A percentile compares a stretch with the other conserved stretches of the same genome.
These are phyloP conservation scores for Hylia prasina DNA, from an alignment of 2,113 vertebrate genomes.

Conservation along the genomic window DNA sequence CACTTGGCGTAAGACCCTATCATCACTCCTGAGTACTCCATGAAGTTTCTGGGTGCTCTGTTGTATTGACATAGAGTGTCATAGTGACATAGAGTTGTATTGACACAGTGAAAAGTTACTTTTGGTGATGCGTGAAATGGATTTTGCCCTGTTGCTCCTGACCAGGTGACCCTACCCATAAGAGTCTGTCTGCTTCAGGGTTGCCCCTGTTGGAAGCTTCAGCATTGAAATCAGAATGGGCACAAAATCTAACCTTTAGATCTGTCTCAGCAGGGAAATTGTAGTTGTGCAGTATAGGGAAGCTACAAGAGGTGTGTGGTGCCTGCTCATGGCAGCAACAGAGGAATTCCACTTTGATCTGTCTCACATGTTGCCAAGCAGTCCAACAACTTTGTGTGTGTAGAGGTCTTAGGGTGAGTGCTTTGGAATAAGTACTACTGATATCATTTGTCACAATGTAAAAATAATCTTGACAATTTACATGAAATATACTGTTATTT, in stretches of 20 bases:
- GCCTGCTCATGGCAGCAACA: background rate
- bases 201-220: background rate
- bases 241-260: background rate
- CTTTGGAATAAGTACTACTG: background rate
- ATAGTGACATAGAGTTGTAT: too few relatives aligned
- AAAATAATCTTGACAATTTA: background rate
- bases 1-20: background rate
- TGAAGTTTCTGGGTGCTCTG: background rate
- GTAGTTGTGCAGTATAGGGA: background rate
- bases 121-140: background rate
- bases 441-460: background rate
- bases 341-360: background rate
- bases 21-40: background rate
- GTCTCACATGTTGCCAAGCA: accelerated
- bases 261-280: background rate
- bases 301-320: accelerated
- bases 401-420: background rate
- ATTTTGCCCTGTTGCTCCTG: background rate
- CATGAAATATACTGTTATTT: background rate
- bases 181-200: background rate
- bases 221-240: background rate
- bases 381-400: background rate
- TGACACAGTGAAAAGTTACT: background rate
- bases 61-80: background rate
- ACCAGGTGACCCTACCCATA: background rate